Conservation (phyloP, 1,140 invertebrate genomes). For the Leptopilina boulardi region DNA sequence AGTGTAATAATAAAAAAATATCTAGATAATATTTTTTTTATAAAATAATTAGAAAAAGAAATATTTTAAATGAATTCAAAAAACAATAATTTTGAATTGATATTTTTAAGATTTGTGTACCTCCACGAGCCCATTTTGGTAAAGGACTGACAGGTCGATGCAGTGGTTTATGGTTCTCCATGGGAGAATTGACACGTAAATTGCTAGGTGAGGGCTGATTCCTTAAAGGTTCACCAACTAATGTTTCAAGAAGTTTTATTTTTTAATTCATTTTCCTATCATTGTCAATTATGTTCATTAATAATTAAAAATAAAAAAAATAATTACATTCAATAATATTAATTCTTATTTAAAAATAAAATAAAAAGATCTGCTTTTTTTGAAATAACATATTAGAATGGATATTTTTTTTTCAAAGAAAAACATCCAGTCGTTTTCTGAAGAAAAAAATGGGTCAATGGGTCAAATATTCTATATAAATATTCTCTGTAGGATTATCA, state of each 20-base stretch:
- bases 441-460: no score
- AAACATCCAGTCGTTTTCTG: no score
- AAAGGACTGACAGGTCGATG: conserved; percentile 76
- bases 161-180: conserved; percentile 65
- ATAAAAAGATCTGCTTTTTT: no score
- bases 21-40: background rate
- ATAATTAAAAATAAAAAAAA: background rate
- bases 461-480: no score
- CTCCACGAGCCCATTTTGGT: conserved; percentile 79
- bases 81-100: background rate
- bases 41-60: background rate
- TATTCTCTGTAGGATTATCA: no score
- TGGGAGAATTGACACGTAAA: conserved; percentile 68
- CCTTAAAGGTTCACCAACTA: conserved; percentile 77
- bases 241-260: conserved; percentile 57
- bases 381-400: no score
- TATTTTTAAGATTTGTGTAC: conserved; percentile 55
- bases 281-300: background rate
- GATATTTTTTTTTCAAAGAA: no score
- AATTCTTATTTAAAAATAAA: no score
- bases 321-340: background rate
- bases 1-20: no score
- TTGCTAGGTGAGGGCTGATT: conserved; percentile 76
- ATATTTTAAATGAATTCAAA: background rate
- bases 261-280: conserved; percentile 49